Percentiles rank a stretch among this genome's conserved stretches.
These are phyloP conservation scores for Rhizomys pruinosus DNA, from an alignment of 2,113 vertebrate genomes.

Conservation along the genomic window DNA sequence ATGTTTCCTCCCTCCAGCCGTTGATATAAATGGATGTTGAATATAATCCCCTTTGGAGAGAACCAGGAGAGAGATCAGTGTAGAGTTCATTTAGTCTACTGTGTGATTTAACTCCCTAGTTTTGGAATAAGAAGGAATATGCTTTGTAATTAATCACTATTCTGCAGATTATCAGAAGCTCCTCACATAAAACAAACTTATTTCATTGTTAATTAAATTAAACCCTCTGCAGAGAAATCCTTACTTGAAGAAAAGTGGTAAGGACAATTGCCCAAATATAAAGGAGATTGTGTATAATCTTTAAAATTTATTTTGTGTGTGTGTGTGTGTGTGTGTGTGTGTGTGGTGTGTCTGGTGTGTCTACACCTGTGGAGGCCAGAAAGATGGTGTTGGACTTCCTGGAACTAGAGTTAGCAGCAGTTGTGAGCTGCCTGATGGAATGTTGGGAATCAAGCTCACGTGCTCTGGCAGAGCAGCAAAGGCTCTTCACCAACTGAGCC, in stretches of 20 bases:
- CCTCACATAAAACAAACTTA: background rate
- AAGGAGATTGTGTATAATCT: background rate
- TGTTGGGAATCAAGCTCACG: background rate
- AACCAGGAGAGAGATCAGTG: background rate
- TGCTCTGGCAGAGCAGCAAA: no score
- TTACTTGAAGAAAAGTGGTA: background rate
- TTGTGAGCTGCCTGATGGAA: no score
- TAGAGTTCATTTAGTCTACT: background rate
- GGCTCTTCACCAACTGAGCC: no score
- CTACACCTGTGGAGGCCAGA: background rate
- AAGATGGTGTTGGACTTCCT: background rate
- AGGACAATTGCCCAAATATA: no score
- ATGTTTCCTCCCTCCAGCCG: background rate
- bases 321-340: no score
- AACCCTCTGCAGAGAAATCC: background rate
- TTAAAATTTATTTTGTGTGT: no score
- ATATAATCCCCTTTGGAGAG: background rate
- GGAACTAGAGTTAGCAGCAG: background rate
- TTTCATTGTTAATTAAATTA: conserved; percentile 18
- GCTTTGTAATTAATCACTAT: background rate
- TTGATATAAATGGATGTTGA: background rate
- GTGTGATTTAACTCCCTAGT: background rate
- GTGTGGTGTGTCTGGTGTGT: no score
- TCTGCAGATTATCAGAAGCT: background rate
- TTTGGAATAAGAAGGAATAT: background rate